Evolutionary conservation across 1,140 invertebrate genomes (phyloP), one percentile per base, ranked within the genome.

Genomic region (Drosophila nikananu): DNA sequence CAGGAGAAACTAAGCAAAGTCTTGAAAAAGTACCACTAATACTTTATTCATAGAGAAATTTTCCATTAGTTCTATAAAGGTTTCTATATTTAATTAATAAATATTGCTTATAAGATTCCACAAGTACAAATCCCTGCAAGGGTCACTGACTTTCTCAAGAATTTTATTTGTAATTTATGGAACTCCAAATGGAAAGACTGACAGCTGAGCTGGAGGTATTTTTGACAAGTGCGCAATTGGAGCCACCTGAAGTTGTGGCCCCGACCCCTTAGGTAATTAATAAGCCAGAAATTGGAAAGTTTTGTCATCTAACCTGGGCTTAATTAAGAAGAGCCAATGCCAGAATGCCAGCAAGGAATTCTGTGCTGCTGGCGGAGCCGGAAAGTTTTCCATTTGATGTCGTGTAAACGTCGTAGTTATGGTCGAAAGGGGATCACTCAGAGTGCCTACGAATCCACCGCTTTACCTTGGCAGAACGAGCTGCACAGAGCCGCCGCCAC

Each of bases 331-430:
- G 39, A 73, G 71, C 55, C 71, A 73, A 32, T 67, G 57, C 75
- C 75, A 59, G 48, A 42, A 51, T 55, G 30, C 17, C 23, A 46
- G 21, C 9, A 55, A 32, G 37, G 21, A 12, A 15, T 25, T 19
- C n/a, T 49, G 27, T 27, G 35, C 15, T 30, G 49, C 23, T 23
- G 57, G 19, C 73, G 41, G 30, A 66, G 48, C 42, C 13, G 32
- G 12, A 86, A 86, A 86, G 61, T 86, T 86, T 86, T 75, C 44
- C 68, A 79, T 86, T 86, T 86, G 78, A 86, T 81, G 82, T 86
- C 78, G 79, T 86, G 82, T 80, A 83, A 76, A 75, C 48, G 76
- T 61, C 57, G 72, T 49, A 66, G 63, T 77, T 68, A 77, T 65
- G 72, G 44, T 77, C 77, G 66, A 63, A 81, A 57, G 39, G 46